phyloP scores from a whole-genome alignment of 2,113 vertebrate genomes.

The Daphoenositta chrysoptera region DNA sequence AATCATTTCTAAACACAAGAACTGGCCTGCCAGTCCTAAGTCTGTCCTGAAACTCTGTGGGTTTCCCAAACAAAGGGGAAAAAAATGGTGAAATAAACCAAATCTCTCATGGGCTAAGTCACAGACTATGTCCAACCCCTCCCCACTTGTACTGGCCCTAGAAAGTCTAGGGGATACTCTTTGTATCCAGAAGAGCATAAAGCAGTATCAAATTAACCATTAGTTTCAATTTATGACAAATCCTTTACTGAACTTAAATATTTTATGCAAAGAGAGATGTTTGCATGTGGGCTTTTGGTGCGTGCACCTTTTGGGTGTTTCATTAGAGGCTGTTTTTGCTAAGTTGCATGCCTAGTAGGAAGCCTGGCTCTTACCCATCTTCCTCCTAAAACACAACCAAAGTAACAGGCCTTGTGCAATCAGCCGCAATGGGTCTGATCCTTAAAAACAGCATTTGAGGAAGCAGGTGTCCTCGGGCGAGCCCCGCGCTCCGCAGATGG shows the following conservation, averaged over 20 bases:
- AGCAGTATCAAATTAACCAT: not conserved
- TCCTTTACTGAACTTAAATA: not conserved
- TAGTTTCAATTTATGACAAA: not conserved
- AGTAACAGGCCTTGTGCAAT: not conserved
- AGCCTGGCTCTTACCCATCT: not conserved
- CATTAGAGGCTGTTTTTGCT: not conserved
- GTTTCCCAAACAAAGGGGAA: not conserved
- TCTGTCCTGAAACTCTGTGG: not conserved
- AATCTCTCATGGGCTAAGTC: not conserved
- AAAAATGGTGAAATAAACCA: not conserved
- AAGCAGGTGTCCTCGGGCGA: constrained; percentile 70
- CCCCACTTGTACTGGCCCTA: not conserved
- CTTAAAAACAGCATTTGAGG: constrained; percentile 65
- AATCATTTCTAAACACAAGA: not conserved
- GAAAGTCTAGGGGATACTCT: not conserved
- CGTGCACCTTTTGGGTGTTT: not conserved
- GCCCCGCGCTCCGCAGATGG: constrained; percentile 63
- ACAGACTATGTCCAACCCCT: not conserved
- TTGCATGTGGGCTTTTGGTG: not conserved
- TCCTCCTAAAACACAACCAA: constrained; percentile 12
- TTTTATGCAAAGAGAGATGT: not conserved
- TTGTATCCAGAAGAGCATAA: not conserved
- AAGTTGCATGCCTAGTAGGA: not conserved
- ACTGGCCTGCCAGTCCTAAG: not conserved
- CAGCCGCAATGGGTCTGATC: not conserved